phyloP scores from a whole-genome alignment of 2,888 invertebrate genomes.

The Drosophila infuscata region DNA sequence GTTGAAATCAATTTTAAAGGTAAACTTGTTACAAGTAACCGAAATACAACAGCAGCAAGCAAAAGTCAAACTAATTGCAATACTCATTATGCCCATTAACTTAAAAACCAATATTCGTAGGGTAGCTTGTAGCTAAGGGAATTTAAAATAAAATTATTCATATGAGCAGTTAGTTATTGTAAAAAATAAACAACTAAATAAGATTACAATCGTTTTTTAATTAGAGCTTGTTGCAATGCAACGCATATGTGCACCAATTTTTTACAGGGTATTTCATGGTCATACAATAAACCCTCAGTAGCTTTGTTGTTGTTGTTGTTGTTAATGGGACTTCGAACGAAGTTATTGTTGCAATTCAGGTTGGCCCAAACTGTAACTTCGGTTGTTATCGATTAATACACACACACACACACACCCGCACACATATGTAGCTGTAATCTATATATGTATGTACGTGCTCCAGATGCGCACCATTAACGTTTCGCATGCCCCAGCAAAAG shows the following conservation, averaged over 20 bases:
- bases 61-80: slow-evolving; percentile 68
- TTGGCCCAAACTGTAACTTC: slow-evolving; percentile 24
- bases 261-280: slow-evolving; percentile 16
- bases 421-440: neutral
- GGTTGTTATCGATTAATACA: slow-evolving; percentile 60
- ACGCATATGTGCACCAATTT: neutral
- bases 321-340: slow-evolving; percentile 50
- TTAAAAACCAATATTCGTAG: neutral
- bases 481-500: slow-evolving; percentile 49
- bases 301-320: slow-evolving; percentile 6
- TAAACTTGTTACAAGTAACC: slow-evolving; percentile 66
- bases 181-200: neutral
- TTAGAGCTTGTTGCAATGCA: neutral
- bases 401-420: slow-evolving; percentile 11
- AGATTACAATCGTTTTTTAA: neutral
- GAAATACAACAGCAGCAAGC: slow-evolving; percentile 26
- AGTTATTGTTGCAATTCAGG: slow-evolving; percentile 48
- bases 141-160: neutral
- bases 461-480: slow-evolving; percentile 61
- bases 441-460: slow-evolving; percentile 37
- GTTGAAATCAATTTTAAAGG: slow-evolving; percentile 78
- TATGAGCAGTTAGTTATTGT: neutral
- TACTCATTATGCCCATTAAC: slow-evolving; percentile 57
- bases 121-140: neutral
- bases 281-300: neutral